Evolutionary conservation across 2,888 invertebrate species (phyloP), one percentile per base, ranked within the genome.

Genomic region (Emmelina monodactyla): DNA sequence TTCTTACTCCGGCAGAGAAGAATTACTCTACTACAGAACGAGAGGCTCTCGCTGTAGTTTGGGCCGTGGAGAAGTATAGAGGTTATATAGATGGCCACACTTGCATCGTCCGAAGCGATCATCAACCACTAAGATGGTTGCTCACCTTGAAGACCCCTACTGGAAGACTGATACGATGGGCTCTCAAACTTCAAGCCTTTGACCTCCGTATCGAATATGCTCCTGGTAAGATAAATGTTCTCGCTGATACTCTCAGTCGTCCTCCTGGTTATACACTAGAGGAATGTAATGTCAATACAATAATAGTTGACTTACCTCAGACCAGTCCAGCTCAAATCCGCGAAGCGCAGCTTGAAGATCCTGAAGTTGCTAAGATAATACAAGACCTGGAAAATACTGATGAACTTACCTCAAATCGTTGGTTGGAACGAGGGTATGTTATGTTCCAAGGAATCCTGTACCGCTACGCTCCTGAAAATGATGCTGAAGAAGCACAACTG

Each of bases 121-220:
- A 40, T 28, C 39, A 40, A 34, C 33, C 40, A 6, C 12, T 37
- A 7, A 32, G 32, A 14, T 40, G 40, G 40, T 22, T 40, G 5
- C 11, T 40, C 22, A 32, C n/a, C 7, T 4, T 40, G 1, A 37
- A 35, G 14, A 31, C 39, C 1, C 42, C 42, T 4, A 31, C 37
- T 2, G 38, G 41, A 11, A n/a, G 38, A 7, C 34, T 42, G 19
- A 39, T 39, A 7, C 29, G 42, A 25, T 42, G 41, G 41, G 40
- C 40, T n/a, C 22, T 40, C 12, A 32, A 29, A 15, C 16, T 40
- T 2, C 40, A 41, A 19, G 16, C 40, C 2, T 43, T 22, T 16
- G 28, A 40, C 7, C 22, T 40, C 1, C 22, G 16, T 4, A 38
- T 43, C 6, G 16, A 38, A 19, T 40, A 40, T 14, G 11, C 13